These are phyloP conservation scores for Malurus elegans DNA, from an alignment of 2,113 vertebrate genomes.

Conservation along the genomic window DNA sequence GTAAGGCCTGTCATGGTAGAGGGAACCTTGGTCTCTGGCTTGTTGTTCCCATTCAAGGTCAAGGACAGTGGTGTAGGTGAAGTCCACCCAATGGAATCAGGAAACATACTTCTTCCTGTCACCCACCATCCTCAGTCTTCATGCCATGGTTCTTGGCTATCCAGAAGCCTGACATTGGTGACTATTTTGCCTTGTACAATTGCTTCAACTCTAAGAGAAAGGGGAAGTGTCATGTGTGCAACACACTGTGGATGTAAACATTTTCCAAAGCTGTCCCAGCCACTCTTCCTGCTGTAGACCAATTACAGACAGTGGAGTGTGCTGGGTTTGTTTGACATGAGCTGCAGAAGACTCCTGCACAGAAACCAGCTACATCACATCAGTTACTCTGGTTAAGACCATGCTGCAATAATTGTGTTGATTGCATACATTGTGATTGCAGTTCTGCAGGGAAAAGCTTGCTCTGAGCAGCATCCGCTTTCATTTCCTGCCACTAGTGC, in stretches of 20 bases:
- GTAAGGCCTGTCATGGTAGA: not conserved
- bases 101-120: not conserved
- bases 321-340: not conserved
- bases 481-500: not conserved
- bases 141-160: not conserved
- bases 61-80: not conserved
- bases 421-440: not conserved
- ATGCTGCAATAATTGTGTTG: not conserved
- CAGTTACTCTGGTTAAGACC: not conserved
- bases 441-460: not conserved
- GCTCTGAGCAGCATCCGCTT: not conserved
- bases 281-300: not conserved
- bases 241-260: not conserved
- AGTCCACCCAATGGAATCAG: not conserved
- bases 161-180: not conserved
- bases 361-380: not conserved
- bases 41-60: not conserved
- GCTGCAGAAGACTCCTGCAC: not conserved
- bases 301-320: not conserved
- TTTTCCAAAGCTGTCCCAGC: not conserved
- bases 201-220: not conserved
- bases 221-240: not conserved
- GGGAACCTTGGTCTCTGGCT: not conserved
- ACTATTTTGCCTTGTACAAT: not conserved
- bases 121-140: not conserved